Evolutionary conservation across 2,113 vertebrate genomes (phyloP), one percentile per base, ranked within the genome.

Genomic region (Campylomormyrus numenius): DNA sequence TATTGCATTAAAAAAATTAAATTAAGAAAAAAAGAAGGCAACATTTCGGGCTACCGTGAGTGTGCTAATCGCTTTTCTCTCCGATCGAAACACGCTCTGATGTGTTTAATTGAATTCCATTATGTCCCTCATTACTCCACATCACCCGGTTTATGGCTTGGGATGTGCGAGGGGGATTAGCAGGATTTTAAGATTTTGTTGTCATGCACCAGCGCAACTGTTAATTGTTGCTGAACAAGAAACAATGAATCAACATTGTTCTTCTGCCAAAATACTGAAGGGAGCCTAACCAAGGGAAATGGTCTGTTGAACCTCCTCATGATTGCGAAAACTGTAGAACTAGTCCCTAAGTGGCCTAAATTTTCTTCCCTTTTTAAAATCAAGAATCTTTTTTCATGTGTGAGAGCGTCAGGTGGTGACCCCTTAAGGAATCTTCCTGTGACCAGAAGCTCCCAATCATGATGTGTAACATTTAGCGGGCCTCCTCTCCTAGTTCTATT

Each of bases 321-420:
- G 97, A 96, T 96, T 96, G 96, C 96, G 96, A 95, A 11, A 19
- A 58, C 39, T 11, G 46, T 27, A 53, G 84, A 53, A 50, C 46
- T 24, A 15, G 45, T 27, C 49, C 24, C 42, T n/a, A 85, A 85
- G 39, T 35, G 48, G 85, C 85, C 49, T n/a, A 13, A n/a, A 35
- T 52, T 35, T 87, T 52, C 27, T 52, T 87, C 49, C 13, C 11
- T 49, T 50, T 86, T 87, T 52, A 52, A 27, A 31, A 31, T 52
- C 21, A 17, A 31, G 83, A 77, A 77, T 39, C 24, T 35, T 49
- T 31, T 50, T 50, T 52, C 27, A 53, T 53, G 4, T 87, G 49
- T n/a, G 11, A 53, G 85, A 52, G 46, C 9, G 39, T 15, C 27
- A 52, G 85, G 49, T 48, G 45, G 45, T 85, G 45, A 85, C 24